phyloP scores from a whole-genome alignment of 2,888 invertebrate species.

The Keiferia lycopersicella region DNA sequence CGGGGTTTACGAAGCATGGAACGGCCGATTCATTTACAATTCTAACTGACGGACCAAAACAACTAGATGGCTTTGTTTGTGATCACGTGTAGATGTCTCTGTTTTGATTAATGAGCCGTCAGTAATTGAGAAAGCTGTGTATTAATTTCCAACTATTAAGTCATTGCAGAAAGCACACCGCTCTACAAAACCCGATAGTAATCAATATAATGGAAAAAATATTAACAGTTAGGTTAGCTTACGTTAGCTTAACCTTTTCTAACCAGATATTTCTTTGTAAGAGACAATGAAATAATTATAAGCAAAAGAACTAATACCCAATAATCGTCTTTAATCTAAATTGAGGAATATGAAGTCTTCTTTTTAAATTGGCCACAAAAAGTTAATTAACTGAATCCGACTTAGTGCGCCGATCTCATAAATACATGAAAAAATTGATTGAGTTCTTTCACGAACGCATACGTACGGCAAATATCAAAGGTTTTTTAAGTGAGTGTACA shows the following conservation, averaged over 20 bases:
- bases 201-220: too few species aligned
- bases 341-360: not conserved
- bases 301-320: too few species aligned
- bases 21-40: conserved; percentile 81
- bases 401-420: not conserved
- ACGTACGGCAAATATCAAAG: too few species aligned
- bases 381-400: not conserved
- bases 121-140: not conserved
- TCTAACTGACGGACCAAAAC: conserved; percentile 59
- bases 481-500: too few species aligned
- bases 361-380: conserved; percentile 1
- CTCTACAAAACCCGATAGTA: too few species aligned
- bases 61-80: conserved; percentile 28
- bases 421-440: not conserved
- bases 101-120: not conserved
- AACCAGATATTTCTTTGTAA: too few species aligned
- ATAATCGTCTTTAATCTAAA: not conserved
- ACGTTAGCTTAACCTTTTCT: too few species aligned
- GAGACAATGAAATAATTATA: too few species aligned
- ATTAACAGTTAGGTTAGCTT: too few species aligned
- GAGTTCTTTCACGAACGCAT: not conserved
- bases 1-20: conserved; percentile 77
- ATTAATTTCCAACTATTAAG: not conserved
- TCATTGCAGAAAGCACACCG: not conserved
- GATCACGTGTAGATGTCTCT: not conserved